Percentiles rank a stretch among this genome's conserved stretches.
These are phyloP conservation scores for Notocelia uddmanniana DNA, from an alignment of 2,888 invertebrate species.

Conservation along the genomic window DNA sequence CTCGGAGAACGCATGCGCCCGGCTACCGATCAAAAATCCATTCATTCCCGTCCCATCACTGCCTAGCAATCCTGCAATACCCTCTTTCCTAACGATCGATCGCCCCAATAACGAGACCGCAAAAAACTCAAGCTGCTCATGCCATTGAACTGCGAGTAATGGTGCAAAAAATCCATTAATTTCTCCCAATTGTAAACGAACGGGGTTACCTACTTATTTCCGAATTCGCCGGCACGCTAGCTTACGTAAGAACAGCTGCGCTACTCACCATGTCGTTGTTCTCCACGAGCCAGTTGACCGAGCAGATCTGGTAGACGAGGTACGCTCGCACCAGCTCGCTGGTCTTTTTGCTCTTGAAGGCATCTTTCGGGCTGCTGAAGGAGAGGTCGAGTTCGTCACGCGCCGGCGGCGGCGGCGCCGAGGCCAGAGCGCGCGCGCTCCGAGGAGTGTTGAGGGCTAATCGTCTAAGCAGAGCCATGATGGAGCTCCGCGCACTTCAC, in stretches of 20 bases:
- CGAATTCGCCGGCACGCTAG: conserved; percentile 56
- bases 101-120: conserved; percentile 47
- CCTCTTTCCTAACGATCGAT: conserved; percentile 51
- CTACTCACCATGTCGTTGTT: conserved; percentile 95
- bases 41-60: conserved; percentile 58
- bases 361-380: conserved; percentile 95
- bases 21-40: conserved; percentile 57
- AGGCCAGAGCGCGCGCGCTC: conserved; percentile 68
- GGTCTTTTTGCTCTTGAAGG: conserved; percentile 98
- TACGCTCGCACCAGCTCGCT: conserved; percentile 96
- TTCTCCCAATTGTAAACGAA: neutral
- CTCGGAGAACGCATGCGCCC: conserved; percentile 63
- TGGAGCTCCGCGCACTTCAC: conserved; percentile 67
- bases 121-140: conserved; percentile 27
- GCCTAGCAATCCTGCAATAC: conserved; percentile 51
- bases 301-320: conserved; percentile 96
- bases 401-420: conserved; percentile 53
- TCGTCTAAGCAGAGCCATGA: conserved; percentile 80
- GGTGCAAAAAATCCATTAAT: conserved; percentile 44
- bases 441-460: conserved; percentile 73
- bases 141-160: conserved; percentile 45
- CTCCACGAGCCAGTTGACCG: conserved; percentile 94
- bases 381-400: conserved; percentile 92
- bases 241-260: conserved; percentile 75
- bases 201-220: conserved; percentile 55